phyloP scores from a whole-genome alignment of 2,888 invertebrate genomes.

The Brassicogethes aeneus region DNA sequence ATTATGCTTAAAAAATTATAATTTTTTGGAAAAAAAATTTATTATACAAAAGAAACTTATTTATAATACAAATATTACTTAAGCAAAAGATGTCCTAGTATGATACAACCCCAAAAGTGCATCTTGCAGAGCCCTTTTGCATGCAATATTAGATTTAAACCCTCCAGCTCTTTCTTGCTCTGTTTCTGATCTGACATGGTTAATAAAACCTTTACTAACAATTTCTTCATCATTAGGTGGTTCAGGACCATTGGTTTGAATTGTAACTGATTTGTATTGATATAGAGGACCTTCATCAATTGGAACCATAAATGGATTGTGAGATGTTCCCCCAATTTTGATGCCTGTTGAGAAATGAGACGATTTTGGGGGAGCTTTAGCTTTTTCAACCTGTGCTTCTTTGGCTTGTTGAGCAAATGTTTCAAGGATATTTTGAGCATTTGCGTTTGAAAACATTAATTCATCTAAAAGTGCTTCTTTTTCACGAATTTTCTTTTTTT shows the following conservation, averaged over 20 bases:
- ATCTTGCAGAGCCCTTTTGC: constrained; percentile 80
- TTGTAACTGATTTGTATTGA: constrained; percentile 51
- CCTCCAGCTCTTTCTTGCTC: constrained; percentile 79
- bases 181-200: constrained; percentile 65
- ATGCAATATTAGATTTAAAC: constrained; percentile 72
- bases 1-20: too few species aligned
- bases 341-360: constrained; percentile 83
- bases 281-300: constrained; percentile 72
- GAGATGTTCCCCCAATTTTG: constrained; percentile 60
- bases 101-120: constrained; percentile 70
- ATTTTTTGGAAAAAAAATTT: too few species aligned
- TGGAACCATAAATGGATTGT: constrained; percentile 58
- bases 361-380: constrained; percentile 41
- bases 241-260: constrained; percentile 63
- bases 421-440: constrained; percentile 80
- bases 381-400: constrained; percentile 44
- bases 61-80: too few species aligned
- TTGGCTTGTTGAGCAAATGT: constrained; percentile 63
- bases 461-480: constrained; percentile 93
- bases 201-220: constrained; percentile 56
- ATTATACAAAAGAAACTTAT: too few species aligned
- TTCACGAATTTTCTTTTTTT: constrained; percentile 73
- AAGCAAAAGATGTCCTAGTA: too few species aligned
- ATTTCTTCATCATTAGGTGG: constrained; percentile 59
- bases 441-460: constrained; percentile 84